A percentile compares a stretch with the other conserved stretches of the same genome.
Conservation (phyloP, 2,797 vertebrate genomes). For the Garrulus glandarius region DNA sequence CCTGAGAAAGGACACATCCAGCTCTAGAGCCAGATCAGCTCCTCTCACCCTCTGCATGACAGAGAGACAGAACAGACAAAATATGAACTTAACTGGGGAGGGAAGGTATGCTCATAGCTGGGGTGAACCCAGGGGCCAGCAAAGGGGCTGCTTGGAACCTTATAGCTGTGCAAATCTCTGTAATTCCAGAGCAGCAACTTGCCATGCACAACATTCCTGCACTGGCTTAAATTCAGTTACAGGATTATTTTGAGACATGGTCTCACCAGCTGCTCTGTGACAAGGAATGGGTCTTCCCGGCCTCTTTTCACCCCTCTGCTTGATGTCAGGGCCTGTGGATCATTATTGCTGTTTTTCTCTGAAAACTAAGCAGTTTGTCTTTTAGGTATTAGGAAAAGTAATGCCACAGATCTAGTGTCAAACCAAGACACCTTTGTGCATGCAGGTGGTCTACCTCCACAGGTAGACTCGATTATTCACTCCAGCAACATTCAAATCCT, state of each 20-base stretch:
- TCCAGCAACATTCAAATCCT: neutral
- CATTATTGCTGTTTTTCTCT: neutral
- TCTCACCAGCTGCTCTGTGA: neutral
- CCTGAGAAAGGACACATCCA: neutral
- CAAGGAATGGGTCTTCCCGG: neutral
- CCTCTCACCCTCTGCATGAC: accelerated
- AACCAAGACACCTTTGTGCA: neutral
- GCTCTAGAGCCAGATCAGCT: neutral
- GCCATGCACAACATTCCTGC: neutral
- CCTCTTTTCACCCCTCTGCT: neutral
- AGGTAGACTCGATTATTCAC: neutral
- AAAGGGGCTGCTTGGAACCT: neutral
- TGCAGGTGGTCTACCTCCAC: neutral
- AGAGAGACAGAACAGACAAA: neutral
- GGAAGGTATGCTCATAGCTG: neutral
- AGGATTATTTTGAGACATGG: neutral
- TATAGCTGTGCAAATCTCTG: neutral
- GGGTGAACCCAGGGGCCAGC: neutral
- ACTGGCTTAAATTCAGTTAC: neutral
- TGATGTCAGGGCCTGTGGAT: neutral
- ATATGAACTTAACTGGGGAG: neutral
- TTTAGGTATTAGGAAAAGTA: neutral
- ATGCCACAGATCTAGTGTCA: neutral
- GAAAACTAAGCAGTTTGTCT: neutral
- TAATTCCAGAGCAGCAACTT: neutral